Evolutionary conservation across 30 jellyfish, hydroid and myxozoan species (phyloP).

Genomic region (Rhopilema esculentum): DNA sequence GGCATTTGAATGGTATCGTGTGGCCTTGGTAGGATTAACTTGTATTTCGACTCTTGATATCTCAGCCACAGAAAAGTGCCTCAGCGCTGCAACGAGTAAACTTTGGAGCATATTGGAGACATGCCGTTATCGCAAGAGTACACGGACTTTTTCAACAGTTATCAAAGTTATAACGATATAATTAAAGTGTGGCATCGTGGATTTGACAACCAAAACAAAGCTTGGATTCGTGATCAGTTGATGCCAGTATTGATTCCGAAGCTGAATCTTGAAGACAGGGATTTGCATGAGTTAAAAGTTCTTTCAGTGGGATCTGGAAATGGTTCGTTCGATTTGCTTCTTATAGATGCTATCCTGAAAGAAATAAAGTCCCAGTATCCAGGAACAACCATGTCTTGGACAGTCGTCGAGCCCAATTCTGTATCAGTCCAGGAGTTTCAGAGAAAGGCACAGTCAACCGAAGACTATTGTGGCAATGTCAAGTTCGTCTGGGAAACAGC

Average conservation of each 20-base stretch:
- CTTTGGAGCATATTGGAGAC: no score
- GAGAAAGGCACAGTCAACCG: neutral
- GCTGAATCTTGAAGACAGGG: neutral
- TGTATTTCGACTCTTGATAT: no score
- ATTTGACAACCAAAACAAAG: neutral
- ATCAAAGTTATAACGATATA: neutral
- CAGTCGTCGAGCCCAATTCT: neutral
- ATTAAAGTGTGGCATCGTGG: conserved; percentile 18
- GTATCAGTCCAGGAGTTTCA: neutral
- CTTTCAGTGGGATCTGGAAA: conserved; percentile 6
- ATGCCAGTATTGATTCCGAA: neutral
- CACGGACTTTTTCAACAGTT: neutral
- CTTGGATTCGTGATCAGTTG: neutral
- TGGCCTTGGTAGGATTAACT: no score
- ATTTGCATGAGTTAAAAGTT: neutral
- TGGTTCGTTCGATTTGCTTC: conserved; percentile 9
- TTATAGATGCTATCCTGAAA: neutral
- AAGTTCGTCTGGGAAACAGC: neutral
- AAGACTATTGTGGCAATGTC: neutral
- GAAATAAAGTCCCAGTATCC: neutral
- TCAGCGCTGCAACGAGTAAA: no score
- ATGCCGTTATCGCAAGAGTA: neutral
- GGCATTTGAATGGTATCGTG: no score
- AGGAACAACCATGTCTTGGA: neutral
- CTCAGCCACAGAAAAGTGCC: no score